A percentile compares a stretch with the other conserved stretches of the same genome.
These are phyloP conservation scores for Suncus etruscus DNA, from an alignment of 2,113 vertebrate species.

Conservation along the genomic window DNA sequence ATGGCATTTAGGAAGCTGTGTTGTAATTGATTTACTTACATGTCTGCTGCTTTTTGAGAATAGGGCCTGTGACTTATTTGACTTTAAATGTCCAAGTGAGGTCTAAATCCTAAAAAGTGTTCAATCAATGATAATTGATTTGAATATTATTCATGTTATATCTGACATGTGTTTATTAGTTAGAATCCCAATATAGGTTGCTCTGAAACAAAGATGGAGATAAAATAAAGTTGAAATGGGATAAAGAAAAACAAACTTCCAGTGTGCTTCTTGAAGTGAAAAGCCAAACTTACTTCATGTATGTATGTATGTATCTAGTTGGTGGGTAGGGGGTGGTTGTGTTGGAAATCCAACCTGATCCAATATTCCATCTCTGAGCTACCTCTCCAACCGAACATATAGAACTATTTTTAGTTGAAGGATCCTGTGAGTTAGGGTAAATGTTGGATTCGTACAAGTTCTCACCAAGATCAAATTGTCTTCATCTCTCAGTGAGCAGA, in stretches of 20 bases:
- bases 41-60: not conserved
- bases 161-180: not conserved
- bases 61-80: conserved; percentile 3
- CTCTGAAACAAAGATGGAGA: conserved; percentile 14
- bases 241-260: too few relatives aligned
- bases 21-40: conserved; percentile 42
- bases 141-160: not conserved
- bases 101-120: not conserved
- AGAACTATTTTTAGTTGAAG: not conserved
- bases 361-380: too few relatives aligned
- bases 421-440: not conserved
- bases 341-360: too few relatives aligned
- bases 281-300: not conserved
- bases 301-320: too few relatives aligned
- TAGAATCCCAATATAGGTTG: not conserved
- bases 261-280: not conserved
- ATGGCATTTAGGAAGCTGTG: not conserved
- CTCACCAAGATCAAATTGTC: not conserved
- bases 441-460: not conserved
- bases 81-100: conserved; percentile 18
- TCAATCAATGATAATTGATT: not conserved
- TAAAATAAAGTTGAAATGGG: not conserved
- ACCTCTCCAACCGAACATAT: not conserved
- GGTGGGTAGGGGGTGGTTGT: too few relatives aligned
- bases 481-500: too few relatives aligned